Evolutionary conservation across 1,140 invertebrate species (phyloP).

Genomic region (Plectrocnemia conspersa): DNA sequence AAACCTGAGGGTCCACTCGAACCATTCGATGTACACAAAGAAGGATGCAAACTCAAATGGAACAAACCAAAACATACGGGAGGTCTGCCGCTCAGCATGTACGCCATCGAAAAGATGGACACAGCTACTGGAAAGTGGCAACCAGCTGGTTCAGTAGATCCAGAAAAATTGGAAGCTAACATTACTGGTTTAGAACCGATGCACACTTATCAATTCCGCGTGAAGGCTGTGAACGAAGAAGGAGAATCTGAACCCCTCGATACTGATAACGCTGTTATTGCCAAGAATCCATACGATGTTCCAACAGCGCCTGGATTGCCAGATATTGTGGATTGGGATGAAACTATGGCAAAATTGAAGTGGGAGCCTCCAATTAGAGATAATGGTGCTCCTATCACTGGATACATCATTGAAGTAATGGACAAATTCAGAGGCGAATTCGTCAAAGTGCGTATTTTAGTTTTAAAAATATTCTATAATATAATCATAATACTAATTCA

Average conservation of each 20-base stretch:
- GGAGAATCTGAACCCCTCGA: slow-evolving; percentile 92
- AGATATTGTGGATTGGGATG: slow-evolving; percentile 90
- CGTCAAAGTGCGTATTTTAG: slow-evolving; percentile 44
- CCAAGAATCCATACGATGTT: slow-evolving; percentile 94
- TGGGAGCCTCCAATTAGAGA: slow-evolving; percentile 95
- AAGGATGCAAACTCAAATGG: slow-evolving; percentile 94
- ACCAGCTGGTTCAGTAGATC: slow-evolving; percentile 81
- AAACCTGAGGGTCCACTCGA: slow-evolving; percentile 92
- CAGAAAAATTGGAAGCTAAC: slow-evolving; percentile 78
- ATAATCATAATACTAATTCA: neutral
- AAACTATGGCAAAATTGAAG: slow-evolving; percentile 87
- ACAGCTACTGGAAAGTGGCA: slow-evolving; percentile 80
- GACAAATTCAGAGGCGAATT: slow-evolving; percentile 57
- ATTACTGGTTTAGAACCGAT: slow-evolving; percentile 82
- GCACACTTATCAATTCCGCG: slow-evolving; percentile 91
- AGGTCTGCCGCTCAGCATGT: slow-evolving; percentile 84
- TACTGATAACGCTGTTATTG: slow-evolving; percentile 77
- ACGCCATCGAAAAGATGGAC: slow-evolving; percentile 92
- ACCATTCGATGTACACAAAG: slow-evolving; percentile 88
- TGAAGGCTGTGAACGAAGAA: slow-evolving; percentile 92
- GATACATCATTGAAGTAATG: slow-evolving; percentile 80
- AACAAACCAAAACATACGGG: slow-evolving; percentile 94
- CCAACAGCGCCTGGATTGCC: slow-evolving; percentile 87
- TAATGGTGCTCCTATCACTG: slow-evolving; percentile 93
- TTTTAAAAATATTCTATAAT: neutral